Evolutionary conservation across 2,113 vertebrate species (phyloP).

Genomic region (Oostethus manadensis): DNA sequence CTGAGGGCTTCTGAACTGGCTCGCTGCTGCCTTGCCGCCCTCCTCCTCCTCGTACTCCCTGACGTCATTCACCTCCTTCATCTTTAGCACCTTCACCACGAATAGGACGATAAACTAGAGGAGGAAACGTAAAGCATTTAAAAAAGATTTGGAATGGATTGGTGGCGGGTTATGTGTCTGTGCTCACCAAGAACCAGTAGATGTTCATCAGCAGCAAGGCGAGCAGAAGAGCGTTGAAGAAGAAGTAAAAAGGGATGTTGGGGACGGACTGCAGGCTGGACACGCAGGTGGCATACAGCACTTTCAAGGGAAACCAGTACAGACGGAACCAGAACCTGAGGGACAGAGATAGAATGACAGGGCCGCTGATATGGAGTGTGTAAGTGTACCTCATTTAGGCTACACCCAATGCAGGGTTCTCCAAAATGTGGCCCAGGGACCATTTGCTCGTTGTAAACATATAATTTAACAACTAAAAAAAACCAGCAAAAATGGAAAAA

Average conservation of each 20-base stretch:
- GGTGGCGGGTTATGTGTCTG: background rate
- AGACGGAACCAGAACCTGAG: constrained; percentile 97
- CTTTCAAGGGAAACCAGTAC: constrained; percentile 98
- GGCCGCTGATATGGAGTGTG: too few relatives aligned
- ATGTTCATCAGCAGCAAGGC: constrained; percentile 90
- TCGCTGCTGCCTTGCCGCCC: constrained; percentile 25
- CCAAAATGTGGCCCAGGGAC: too few relatives aligned
- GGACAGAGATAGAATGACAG: background rate
- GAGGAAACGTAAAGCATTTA: background rate
- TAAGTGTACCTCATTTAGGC: too few relatives aligned
- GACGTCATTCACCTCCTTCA: constrained; percentile 85
- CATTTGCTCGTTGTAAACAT: too few relatives aligned
- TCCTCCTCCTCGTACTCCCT: constrained; percentile 84
- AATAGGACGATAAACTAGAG: constrained; percentile 88
- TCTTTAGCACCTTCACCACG: constrained; percentile 84
- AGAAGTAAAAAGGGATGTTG: constrained; percentile 95
- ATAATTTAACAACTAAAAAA: too few relatives aligned
- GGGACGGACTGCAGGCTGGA: constrained; percentile 82
- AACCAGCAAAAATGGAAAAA: too few relatives aligned
- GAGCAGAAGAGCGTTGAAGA: constrained; percentile 90
- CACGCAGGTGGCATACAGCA: constrained; percentile 85
- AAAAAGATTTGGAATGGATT: too few relatives aligned
- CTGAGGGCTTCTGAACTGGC: constrained; percentile 16
- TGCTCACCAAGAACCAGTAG: constrained; percentile 97
- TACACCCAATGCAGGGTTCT: too few relatives aligned